These are phyloP conservation scores for Leucozona laternaria DNA, from an alignment of 2,888 invertebrate genomes.

Conservation along the genomic window DNA sequence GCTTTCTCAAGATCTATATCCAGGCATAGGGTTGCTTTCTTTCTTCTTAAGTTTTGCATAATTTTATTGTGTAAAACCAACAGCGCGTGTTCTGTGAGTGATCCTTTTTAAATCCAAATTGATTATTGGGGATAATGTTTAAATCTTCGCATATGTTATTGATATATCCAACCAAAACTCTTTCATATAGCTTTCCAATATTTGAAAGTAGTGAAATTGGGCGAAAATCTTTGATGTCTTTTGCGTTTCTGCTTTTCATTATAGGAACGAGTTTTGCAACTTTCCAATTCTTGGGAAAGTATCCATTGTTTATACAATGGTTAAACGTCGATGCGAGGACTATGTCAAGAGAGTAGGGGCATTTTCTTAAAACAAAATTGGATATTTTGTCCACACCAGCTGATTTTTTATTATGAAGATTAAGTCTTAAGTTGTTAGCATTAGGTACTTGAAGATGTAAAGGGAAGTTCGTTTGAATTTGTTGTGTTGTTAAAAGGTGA, in stretches of 20 bases:
- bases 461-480: no score
- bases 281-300: not conserved
- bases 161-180: no score
- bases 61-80: no score
- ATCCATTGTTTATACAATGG: not conserved
- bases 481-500: no score
- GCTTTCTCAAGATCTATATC: slow-evolving; percentile 12
- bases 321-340: slow-evolving; percentile 10
- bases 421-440: not conserved
- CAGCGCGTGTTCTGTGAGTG: no score
- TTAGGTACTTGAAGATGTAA: not conserved
- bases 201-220: no score
- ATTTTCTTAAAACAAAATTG: slow-evolving; percentile 19
- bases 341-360: slow-evolving; percentile 10
- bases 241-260: slow-evolving; percentile 13
- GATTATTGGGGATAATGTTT: no score
- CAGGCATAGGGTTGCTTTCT: not conserved
- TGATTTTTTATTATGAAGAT: slow-evolving; percentile 11
- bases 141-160: no score
- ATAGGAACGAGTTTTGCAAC: not conserved
- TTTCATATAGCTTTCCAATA: no score
- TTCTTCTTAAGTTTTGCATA: slow-evolving; percentile 6
- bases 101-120: no score
- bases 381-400: slow-evolving; percentile 12
- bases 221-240: not conserved